These are phyloP conservation scores for Patiria pectinifera DNA, from an alignment of 53 echinoderm and acorn worm species.

Conservation along the genomic window DNA sequence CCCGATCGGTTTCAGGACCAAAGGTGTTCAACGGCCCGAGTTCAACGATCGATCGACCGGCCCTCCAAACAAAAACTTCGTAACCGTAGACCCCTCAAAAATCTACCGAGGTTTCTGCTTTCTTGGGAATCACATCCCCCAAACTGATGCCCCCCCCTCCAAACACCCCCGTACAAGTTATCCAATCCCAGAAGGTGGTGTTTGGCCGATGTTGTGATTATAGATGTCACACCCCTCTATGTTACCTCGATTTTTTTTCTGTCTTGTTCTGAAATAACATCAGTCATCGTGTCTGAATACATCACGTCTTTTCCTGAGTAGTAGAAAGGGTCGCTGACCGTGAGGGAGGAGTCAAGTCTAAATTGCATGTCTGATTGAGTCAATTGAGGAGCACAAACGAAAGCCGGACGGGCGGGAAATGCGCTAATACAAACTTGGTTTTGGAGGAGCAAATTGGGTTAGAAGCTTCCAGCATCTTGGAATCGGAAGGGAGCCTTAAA, in stretches of 20 bases:
- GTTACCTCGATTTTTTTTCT: background rate
- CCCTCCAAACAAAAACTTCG: background rate
- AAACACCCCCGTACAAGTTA: conserved; percentile 30
- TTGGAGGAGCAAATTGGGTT: background rate
- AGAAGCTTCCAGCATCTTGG: background rate
- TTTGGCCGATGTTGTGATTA: conserved; percentile 42
- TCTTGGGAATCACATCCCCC: background rate
- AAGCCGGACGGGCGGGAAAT: conserved; percentile 2
- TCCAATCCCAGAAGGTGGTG: background rate
- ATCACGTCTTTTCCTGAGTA: conserved; percentile 1
- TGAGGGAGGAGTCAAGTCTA: conserved; percentile 1
- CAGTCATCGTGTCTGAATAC: conserved; percentile 26
- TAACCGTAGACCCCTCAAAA: background rate
- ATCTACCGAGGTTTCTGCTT: background rate
- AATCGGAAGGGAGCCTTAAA: background rate
- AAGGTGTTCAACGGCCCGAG: background rate
- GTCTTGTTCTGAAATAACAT: background rate
- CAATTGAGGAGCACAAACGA: conserved; percentile 5
- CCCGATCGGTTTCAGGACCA: conserved; percentile 1
- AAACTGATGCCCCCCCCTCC: background rate
- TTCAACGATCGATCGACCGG: conserved; percentile 30
- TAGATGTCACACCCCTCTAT: conserved; percentile 37
- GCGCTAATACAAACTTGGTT: background rate
- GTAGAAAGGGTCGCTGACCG: conserved; percentile 25
- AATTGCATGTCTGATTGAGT: conserved; percentile 21